phyloP scores from a whole-genome alignment of 2,888 invertebrate species.

The Gryllus longicercus region DNA sequence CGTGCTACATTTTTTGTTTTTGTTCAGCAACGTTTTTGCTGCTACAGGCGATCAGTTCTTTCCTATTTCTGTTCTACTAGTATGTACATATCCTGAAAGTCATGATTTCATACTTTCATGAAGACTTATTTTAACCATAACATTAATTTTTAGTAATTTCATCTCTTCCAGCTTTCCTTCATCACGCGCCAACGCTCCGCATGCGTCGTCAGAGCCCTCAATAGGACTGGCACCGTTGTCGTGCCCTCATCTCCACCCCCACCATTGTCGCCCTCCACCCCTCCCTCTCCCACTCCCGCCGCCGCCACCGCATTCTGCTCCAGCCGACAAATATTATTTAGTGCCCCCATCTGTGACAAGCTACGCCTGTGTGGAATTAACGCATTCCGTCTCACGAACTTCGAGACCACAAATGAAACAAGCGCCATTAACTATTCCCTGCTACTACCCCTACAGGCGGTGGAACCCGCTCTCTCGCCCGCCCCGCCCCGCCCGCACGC shows the following conservation, averaged over 20 bases:
- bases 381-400: constrained; percentile 1
- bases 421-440: constrained; percentile 9
- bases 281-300: no score
- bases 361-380: not conserved
- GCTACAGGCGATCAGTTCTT: no score
- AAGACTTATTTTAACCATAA: no score
- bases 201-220: no score
- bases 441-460: not conserved
- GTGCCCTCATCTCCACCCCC: not conserved
- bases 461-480: not conserved
- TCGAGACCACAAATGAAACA: constrained; percentile 17
- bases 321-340: not conserved
- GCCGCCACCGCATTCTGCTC: not conserved
- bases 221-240: not conserved
- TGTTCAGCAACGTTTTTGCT: no score
- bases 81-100: no score
- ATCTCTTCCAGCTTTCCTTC: no score
- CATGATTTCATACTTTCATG: no score
- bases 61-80: no score
- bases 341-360: constrained; percentile 1
- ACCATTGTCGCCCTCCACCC: not conserved
- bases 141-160: no score
- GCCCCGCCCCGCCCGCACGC: not conserved
- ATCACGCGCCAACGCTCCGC: no score
- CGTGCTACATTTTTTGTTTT: no score